phyloP scores from a whole-genome alignment of 2,888 invertebrate genomes.

The Chrysodeixis includens region DNA sequence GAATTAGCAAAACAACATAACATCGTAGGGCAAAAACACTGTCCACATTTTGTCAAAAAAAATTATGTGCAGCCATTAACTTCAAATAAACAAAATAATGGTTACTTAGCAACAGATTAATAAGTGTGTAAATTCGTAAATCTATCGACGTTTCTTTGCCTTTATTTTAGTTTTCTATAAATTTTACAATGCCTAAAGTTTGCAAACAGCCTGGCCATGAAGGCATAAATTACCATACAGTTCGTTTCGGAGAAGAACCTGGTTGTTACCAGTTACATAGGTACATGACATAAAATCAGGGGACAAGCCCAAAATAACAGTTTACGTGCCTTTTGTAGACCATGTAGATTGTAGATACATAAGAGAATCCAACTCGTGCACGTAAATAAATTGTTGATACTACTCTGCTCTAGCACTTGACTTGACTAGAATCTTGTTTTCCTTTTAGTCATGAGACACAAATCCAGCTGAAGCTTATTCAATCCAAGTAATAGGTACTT shows the following conservation, averaged over 20 bases:
- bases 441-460: no score
- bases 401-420: no score
- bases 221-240: slow-evolving; percentile 75
- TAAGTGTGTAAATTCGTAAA: slow-evolving; percentile 7
- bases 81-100: slow-evolving; percentile 24
- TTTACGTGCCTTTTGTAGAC: no score
- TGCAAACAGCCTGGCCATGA: slow-evolving; percentile 71
- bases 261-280: slow-evolving; percentile 84
- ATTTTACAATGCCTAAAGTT: slow-evolving; percentile 76
- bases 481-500: no score
- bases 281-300: slow-evolving; percentile 56
- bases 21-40: background rate
- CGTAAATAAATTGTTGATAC: no score
- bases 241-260: slow-evolving; percentile 72
- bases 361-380: no score
- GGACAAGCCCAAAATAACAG: background rate
- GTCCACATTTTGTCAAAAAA: background rate
- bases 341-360: no score
- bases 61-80: background rate
- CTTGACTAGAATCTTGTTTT: no score
- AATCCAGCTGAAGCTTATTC: no score
- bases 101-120: slow-evolving; percentile 58
- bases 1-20: no score
- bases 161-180: slow-evolving; percentile 26
- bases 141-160: background rate